Percentiles rank a stretch among this genome's conserved stretches.
Evolutionary conservation across 2,888 invertebrate genomes (phyloP).

Genomic region (Micropterix aruncella): DNA sequence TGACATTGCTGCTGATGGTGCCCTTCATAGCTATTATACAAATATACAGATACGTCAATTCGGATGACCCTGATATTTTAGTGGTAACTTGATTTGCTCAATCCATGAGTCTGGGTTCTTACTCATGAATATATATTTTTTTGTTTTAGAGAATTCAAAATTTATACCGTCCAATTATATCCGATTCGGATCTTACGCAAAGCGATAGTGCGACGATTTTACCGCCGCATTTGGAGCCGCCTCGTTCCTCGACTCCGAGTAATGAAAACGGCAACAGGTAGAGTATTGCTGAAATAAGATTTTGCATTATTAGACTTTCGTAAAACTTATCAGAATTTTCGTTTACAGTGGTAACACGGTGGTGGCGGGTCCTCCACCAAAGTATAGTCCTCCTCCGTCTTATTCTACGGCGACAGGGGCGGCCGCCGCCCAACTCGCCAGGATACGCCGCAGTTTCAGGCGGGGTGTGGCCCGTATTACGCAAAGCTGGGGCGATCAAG

Average conservation of each 20-base stretch:
- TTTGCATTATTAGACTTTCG: too few relatives aligned
- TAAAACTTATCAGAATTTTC: too few relatives aligned
- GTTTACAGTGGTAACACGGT: constrained; percentile 15
- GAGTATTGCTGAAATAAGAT: too few relatives aligned
- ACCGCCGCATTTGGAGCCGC: too few relatives aligned
- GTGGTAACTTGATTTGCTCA: constrained; percentile 42
- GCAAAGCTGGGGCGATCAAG: neutral
- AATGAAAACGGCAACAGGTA: constrained; percentile 16
- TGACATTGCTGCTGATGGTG: constrained; percentile 59
- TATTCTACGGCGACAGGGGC: constrained; percentile 88
- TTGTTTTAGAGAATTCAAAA: constrained; percentile 12
- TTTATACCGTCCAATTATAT: constrained; percentile 8
- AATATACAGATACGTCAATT: constrained; percentile 57
- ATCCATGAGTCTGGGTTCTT: constrained; percentile 14
- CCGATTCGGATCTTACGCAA: constrained; percentile 8
- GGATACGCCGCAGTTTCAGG: constrained; percentile 64
- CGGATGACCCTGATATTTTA: constrained; percentile 73
- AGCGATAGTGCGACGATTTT: too few relatives aligned
- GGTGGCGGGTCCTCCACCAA: constrained; percentile 70
- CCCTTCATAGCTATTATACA: constrained; percentile 60
- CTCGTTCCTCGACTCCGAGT: constrained; percentile 18
- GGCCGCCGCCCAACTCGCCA: constrained; percentile 59
- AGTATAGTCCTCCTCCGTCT: constrained; percentile 87
- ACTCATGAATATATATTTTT: constrained; percentile 10
- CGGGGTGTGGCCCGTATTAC: constrained; percentile 20